Evolutionary conservation across 1,140 invertebrate genomes (phyloP).

Genomic region (Diuraphis noxia): DNA sequence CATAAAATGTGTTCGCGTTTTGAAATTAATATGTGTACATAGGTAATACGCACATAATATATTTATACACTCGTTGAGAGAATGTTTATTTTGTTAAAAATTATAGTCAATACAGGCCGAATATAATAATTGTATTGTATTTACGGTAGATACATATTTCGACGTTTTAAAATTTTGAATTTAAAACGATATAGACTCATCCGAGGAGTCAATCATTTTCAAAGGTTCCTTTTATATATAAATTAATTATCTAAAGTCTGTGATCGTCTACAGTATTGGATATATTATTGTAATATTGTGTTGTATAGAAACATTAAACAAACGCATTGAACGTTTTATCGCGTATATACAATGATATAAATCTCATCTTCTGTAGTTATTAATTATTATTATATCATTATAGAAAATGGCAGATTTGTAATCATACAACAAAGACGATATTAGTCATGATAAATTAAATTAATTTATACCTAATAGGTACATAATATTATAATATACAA

Average conservation of each 20-base stretch:
- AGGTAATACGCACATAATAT: no score
- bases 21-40: not conserved
- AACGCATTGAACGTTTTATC: not conserved
- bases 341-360: not conserved
- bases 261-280: not conserved
- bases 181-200: no score
- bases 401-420: not conserved
- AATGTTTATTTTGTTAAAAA: not conserved
- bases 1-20: not conserved
- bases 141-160: not conserved
- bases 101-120: not conserved
- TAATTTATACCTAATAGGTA: no score
- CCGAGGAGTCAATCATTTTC: not conserved
- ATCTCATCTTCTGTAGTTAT: not conserved
- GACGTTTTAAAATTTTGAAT: not conserved
- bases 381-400: not conserved
- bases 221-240: not conserved
- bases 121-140: not conserved
- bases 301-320: not conserved
- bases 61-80: not conserved
- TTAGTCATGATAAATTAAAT: not conserved
- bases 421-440: not conserved
- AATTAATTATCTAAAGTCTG: not conserved
- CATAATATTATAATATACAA: no score
- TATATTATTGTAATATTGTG: not conserved